Base-by-base conservation (phyloP, 2,888 invertebrate genomes). In the Drosophila barbarae region DNA sequence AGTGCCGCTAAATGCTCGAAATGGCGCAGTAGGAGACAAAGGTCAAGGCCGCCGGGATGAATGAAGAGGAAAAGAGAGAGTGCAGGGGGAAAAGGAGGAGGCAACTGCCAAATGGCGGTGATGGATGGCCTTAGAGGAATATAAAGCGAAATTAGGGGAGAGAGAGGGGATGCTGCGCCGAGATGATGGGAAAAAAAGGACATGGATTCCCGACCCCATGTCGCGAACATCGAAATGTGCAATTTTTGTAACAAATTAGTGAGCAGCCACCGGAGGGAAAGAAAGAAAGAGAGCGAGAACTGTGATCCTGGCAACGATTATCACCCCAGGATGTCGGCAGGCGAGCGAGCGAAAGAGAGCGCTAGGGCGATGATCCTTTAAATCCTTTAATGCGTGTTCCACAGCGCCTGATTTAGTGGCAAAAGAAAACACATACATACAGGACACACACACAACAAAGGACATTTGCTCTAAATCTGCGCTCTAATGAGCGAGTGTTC, bases 201-300 rank as follows among this genome's bases (percentile, higher is more conserved):
- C 55, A 54, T 39, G 53, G 44, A 64, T 66, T 13, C 54, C 23
- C 65, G 72, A 74, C 80, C 83, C 81, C 77, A 67, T 77, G 72
- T 44, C 26, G 59, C 49, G 59, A 36, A 42, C 60, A 64, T 39
- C 69, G 50, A 82, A 84, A 79, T 84, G 80, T 84, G 80, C 83
- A 79, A 82, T 73, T 84, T 68, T 79, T 79, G 85, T 82, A 84
- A 73, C 83, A 84, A 84, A 79, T 79, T 84, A 82, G 80, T 57
- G 60, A 21, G 15, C 28, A 42, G 23, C 41, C 13, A 23, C 1
- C 13, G 15, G 15, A 9, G 32, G 3, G 28, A 36, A 13, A 34
- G 21, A n/a, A 15, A 30, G n/a, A 12, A 7, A 36, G 26, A 39
- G 30, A 28, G 5, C 6, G 35, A 23, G 34, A 23, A 12, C 42